These are phyloP conservation scores for Pseudonaja textilis DNA, from an alignment of 2,113 vertebrate genomes.

Conservation along the genomic window DNA sequence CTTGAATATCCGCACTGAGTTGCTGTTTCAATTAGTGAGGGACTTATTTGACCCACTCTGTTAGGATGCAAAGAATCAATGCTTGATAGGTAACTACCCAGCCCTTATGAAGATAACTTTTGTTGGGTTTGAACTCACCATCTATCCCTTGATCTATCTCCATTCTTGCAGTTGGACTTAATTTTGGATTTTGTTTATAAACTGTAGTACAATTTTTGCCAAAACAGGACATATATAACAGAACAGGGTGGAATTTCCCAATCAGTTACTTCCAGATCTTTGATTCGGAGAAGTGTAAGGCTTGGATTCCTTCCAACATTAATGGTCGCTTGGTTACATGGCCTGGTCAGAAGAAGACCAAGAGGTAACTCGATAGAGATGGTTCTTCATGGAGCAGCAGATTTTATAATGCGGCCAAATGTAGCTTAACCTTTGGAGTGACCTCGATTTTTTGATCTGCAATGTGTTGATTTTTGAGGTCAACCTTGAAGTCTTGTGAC, in stretches of 20 bases:
- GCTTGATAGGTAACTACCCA: background rate
- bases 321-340: background rate
- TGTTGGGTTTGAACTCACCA: background rate
- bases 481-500: fast-evolving
- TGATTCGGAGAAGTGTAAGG: background rate
- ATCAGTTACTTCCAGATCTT: background rate
- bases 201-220: background rate
- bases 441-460: background rate
- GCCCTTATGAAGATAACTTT: background rate
- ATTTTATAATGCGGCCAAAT: background rate
- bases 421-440: background rate
- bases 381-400: background rate
- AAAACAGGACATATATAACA: background rate
- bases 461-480: background rate
- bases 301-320: background rate
- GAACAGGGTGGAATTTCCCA: background rate
- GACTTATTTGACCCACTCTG: background rate
- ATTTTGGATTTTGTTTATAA: background rate
- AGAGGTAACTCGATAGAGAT: background rate
- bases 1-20: background rate
- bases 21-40: background rate
- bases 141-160: background rate
- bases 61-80: background rate
- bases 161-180: background rate
- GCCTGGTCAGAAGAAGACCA: background rate